Base-by-base conservation (phyloP, 1,140 invertebrate genomes). In the Proales similis region DNA sequence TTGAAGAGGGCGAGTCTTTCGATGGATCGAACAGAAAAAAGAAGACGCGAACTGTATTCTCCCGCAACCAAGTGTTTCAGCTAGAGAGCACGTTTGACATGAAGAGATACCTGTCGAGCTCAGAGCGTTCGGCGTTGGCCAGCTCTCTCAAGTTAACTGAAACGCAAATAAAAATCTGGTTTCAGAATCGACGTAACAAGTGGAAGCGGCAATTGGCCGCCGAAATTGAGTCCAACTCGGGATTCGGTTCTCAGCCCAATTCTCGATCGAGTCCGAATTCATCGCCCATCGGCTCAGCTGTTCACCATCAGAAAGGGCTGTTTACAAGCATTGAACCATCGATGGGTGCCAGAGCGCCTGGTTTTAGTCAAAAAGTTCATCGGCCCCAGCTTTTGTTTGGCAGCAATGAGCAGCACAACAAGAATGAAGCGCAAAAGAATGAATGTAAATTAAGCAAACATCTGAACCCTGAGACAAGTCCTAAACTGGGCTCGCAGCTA, bases 21-120 rank as follows among this genome's bases (percentile, higher is more conserved):
- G 57, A 62, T 45, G 39, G 43, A 14, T 62, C 39, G 4, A 62
- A 63, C 30, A 20, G 92, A 45, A 97, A 97, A 80, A 98, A 98
- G 81, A 97, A 98, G 74, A 97, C 92, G 0, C 78, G 93, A 48
- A 98, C 93, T 0, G 93, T 97, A 0, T 97, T 98, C 78, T 95
- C 91, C 0, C 79, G 93, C 39, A 82, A 78, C 69, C 82, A 83
- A 65, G 91, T 97, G 0, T 97, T 94, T 72, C 92, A 96, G 72
- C 76, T 98, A 63, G 94, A 98, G 72, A 91, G 88, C 3, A 97
- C 90, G 0, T 98, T 97, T 74, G 92, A 97, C 73, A 85, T 93
- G 82, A 98, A 97, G 73, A 81, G 92, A 7, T 98, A 97, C 72
- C 79, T 98, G 20, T 95, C 90, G 62, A 93, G 88, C 64, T 90